These are phyloP conservation scores for Prolemur simus DNA, from an alignment of 2,113 vertebrate species.

Conservation along the genomic window DNA sequence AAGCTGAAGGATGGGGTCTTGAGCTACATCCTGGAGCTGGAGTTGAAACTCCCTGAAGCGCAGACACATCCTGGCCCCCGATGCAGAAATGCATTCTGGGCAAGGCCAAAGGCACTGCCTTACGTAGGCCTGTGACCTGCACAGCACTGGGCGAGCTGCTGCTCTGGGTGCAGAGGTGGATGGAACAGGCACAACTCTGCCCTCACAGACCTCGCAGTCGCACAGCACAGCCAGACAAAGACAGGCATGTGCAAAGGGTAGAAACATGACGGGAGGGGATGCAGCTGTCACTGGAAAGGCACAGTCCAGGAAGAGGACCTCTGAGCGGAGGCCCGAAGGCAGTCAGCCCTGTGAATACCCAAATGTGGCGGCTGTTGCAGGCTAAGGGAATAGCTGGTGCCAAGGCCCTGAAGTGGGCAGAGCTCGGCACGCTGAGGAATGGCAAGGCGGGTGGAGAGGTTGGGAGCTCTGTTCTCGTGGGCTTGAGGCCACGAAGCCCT, in stretches of 20 bases:
- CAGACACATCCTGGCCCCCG: neutral
- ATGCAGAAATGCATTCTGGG: accelerated
- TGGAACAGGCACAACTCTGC: neutral
- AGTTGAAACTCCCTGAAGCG: neutral
- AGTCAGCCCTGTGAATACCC: neutral
- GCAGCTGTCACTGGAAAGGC: neutral
- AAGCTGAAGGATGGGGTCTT: neutral
- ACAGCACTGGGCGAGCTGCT: neutral
- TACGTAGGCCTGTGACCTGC: neutral
- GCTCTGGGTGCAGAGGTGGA: neutral
- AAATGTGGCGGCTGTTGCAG: neutral
- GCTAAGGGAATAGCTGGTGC: neutral
- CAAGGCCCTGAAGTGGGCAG: neutral
- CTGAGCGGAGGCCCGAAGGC: neutral
- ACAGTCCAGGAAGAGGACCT: neutral
- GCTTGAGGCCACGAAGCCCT: neutral
- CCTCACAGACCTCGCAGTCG: neutral
- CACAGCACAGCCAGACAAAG: accelerated
- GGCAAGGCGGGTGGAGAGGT: neutral
- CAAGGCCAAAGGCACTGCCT: neutral
- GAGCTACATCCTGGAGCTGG: neutral
- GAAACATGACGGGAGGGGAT: neutral
- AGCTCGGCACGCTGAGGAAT: neutral
- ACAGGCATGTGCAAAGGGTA: neutral
- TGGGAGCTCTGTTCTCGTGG: neutral